These are phyloP conservation scores for Pharmacophagus antenor DNA, from an alignment of 2,888 invertebrate genomes.

Conservation along the genomic window DNA sequence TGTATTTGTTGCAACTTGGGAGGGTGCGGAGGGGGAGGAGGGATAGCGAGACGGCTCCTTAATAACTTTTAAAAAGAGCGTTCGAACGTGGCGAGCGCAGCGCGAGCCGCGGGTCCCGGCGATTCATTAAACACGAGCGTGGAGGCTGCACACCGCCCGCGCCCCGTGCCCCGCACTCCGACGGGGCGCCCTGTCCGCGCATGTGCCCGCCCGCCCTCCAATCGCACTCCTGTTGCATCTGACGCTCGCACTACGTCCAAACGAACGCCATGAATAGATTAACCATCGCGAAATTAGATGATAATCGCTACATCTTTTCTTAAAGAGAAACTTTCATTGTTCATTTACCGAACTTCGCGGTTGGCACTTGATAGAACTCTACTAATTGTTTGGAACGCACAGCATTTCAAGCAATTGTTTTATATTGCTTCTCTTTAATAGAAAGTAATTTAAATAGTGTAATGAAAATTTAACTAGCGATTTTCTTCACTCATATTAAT, in stretches of 20 bases:
- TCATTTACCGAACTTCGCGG: not conserved
- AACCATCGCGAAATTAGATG: conserved; percentile 67
- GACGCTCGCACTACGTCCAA: conserved; percentile 44
- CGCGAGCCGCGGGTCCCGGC: conserved; percentile 76
- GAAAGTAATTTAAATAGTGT: no score
- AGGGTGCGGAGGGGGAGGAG: conserved; percentile 72
- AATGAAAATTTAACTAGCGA: no score
- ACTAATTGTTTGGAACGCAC: not conserved
- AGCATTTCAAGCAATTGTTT: not conserved
- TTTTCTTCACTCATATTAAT: no score
- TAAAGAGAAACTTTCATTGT: conserved; percentile 19
- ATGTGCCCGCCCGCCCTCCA: conserved; percentile 48
- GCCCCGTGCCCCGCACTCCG: conserved; percentile 47
- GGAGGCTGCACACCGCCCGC: conserved; percentile 67
- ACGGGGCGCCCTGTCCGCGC: conserved; percentile 34
- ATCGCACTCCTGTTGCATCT: conserved; percentile 78
- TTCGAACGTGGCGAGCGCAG: conserved; percentile 63
- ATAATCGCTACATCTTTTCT: conserved; percentile 56
- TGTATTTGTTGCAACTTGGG: conserved; percentile 59
- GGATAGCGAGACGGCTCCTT: conserved; percentile 56
- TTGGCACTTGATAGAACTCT: no score
- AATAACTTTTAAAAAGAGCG: conserved; percentile 71
- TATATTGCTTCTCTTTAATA: no score
- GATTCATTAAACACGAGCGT: conserved; percentile 76
- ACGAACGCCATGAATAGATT: conserved; percentile 72